phyloP scores from a whole-genome alignment of 2,797 vertebrate species.

The Allobates femoralis region DNA sequence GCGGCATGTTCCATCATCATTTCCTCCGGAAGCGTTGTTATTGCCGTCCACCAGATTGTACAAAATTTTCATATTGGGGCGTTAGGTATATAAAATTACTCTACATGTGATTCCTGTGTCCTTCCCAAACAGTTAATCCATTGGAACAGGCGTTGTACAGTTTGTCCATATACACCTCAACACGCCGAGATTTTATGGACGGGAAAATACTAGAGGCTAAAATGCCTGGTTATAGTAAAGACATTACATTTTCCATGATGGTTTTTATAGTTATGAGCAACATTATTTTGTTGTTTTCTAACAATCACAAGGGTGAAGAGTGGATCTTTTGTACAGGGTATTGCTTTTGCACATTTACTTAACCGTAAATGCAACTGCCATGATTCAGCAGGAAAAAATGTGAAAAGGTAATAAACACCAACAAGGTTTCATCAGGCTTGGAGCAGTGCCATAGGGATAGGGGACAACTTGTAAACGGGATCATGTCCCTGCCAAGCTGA shows the following conservation, averaged over 20 bases:
- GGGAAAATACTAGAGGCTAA: neutral
- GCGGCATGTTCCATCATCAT: neutral
- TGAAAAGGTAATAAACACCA: conserved; percentile 59
- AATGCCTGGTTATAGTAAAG: conserved; percentile 13
- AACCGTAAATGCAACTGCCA: conserved; percentile 32
- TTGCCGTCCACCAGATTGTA: neutral
- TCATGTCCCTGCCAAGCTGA: conserved; percentile 25
- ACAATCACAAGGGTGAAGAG: conserved; percentile 31
- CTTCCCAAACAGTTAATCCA: conserved; percentile 1
- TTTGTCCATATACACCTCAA: conserved; percentile 27
- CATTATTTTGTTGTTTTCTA: conserved; percentile 23
- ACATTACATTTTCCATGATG: conserved; percentile 16
- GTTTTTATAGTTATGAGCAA: conserved; percentile 24
- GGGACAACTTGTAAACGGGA: conserved; percentile 44
- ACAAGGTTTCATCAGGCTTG: conserved; percentile 56
- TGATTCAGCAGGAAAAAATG: conserved; percentile 56
- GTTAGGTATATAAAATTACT: neutral
- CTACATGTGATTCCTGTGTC: neutral
- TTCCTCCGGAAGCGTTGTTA: neutral
- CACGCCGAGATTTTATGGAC: conserved; percentile 37
- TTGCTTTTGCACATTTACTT: conserved; percentile 48
- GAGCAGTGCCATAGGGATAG: conserved; percentile 33
- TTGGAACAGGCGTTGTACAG: conserved; percentile 7
- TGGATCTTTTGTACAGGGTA: conserved; percentile 38
- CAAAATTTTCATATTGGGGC: neutral